Percentiles rank a stretch among this genome's conserved stretches.
Evolutionary conservation across 2,113 vertebrate species (phyloP).

Genomic region (Brachypodius melanocephalos): DNA sequence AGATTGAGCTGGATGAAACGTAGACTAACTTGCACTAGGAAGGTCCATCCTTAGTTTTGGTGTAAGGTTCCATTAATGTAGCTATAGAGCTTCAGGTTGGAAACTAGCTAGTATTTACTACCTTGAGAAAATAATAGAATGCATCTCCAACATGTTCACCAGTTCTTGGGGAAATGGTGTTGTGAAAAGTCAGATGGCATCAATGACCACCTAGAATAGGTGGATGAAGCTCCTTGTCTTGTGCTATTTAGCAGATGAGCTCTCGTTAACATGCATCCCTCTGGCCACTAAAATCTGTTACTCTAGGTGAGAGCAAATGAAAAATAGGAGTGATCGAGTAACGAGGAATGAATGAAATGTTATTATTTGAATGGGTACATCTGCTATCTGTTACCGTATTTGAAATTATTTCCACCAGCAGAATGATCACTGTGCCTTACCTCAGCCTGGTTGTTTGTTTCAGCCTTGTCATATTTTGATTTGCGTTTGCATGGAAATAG

Average conservation of each 20-base stretch:
- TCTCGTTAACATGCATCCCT: neutral
- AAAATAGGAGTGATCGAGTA: neutral
- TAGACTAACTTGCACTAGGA: neutral
- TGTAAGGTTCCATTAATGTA: neutral
- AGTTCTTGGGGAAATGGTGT: neutral
- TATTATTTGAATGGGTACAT: neutral
- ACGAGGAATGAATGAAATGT: neutral
- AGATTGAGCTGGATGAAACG: neutral
- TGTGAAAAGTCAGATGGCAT: neutral
- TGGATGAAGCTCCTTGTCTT: neutral
- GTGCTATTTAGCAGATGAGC: neutral
- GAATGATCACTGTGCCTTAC: neutral
- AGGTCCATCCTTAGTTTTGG: neutral
- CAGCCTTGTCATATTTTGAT: conserved; percentile 23
- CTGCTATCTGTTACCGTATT: neutral
- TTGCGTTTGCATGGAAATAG: conserved; percentile 7
- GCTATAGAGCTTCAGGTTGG: neutral
- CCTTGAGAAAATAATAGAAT: neutral
- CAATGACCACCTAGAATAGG: neutral
- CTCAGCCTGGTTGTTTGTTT: conserved; percentile 1
- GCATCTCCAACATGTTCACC: fast-evolving
- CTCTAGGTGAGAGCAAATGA: neutral
- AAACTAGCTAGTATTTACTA: neutral
- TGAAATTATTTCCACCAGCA: conserved; percentile 8
- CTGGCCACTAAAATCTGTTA: neutral